Evolutionary conservation across 2,113 vertebrate genomes (phyloP).

Genomic region (Tyrannus savana): DNA sequence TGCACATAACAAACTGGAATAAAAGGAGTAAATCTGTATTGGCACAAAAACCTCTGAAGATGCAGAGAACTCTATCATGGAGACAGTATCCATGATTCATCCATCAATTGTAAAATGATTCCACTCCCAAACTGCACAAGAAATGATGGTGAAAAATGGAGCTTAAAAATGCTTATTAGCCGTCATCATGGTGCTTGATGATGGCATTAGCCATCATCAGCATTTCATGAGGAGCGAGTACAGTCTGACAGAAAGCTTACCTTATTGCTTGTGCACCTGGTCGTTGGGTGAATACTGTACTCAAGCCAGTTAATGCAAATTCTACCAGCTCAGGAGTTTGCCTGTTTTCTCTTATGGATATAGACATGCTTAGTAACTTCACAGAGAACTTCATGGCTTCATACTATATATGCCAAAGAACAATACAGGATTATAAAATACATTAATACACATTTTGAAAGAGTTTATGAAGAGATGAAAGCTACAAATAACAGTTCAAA

Average conservation of each 20-base stretch:
- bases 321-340: slow-evolving; percentile 85
- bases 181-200: no score
- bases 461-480: background rate
- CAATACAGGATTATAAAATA: background rate
- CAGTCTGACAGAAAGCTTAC: slow-evolving; percentile 65
- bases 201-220: background rate
- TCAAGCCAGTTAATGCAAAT: slow-evolving; percentile 86
- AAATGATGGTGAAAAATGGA: background rate
- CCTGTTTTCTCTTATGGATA: slow-evolving; percentile 85
- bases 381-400: slow-evolving; percentile 91
- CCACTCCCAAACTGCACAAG: background rate
- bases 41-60: background rate
- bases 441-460: background rate
- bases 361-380: slow-evolving; percentile 85
- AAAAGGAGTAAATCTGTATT: background rate
- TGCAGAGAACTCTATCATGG: background rate
- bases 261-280: slow-evolving; percentile 93
- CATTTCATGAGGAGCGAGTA: background rate
- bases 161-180: background rate
- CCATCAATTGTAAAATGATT: background rate
- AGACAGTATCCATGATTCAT: background rate
- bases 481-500: background rate
- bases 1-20: background rate
- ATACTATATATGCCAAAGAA: slow-evolving; percentile 79
- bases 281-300: slow-evolving; percentile 86